A percentile compares a stretch with the other conserved stretches of the same genome.
Conservation (phyloP, 2,888 invertebrate genomes). For the Agriotes lineatus region DNA sequence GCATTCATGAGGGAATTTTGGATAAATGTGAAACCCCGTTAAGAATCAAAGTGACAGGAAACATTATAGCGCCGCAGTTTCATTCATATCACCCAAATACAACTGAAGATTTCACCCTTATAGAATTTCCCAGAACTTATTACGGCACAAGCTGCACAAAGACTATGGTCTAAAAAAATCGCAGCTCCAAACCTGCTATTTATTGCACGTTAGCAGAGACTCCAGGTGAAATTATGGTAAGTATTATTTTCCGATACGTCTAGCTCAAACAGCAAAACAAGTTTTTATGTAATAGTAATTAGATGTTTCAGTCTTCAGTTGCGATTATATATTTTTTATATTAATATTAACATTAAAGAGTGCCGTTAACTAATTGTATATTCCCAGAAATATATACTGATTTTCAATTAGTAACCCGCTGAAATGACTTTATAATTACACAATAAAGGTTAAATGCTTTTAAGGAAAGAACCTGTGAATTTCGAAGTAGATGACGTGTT, state of each 20-base stretch:
- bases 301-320: too few species aligned
- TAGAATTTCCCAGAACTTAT: constrained; percentile 65
- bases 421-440: too few species aligned
- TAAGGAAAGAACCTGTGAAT: too few species aligned
- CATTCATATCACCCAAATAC: constrained; percentile 61
- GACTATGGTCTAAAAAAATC: constrained; percentile 63
- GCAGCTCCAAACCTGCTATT: constrained; percentile 62
- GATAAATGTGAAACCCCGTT: constrained; percentile 62
- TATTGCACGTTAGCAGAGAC: constrained; percentile 63
- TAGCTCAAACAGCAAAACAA: too few species aligned
- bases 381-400: too few species aligned
- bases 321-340: too few species aligned
- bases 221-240: constrained; percentile 57
- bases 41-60: constrained; percentile 56
- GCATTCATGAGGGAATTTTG: constrained; percentile 60
- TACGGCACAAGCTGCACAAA: constrained; percentile 60
- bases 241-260: constrained; percentile 35
- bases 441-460: too few species aligned
- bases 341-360: too few species aligned
- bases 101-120: constrained; percentile 61
- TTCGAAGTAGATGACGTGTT: background rate
- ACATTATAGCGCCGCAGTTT: constrained; percentile 62
- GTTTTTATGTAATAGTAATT: too few species aligned
- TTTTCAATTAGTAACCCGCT: too few species aligned
- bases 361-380: too few species aligned